Evolutionary conservation across 2,113 vertebrate species (phyloP), one percentile per base, ranked within the genome.

Genomic region (Etia nguti): DNA sequence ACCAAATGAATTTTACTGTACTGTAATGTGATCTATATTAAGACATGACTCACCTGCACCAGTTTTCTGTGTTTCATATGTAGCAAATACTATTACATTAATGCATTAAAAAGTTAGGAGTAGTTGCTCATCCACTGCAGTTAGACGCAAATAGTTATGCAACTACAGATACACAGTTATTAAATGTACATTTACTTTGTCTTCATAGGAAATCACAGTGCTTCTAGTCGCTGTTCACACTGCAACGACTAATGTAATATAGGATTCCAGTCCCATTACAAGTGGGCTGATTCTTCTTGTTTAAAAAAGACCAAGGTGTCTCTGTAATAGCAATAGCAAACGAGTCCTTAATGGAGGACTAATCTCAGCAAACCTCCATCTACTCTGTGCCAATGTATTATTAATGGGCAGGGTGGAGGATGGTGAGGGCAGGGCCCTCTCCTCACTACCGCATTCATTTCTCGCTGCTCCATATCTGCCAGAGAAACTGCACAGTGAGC

Each of bases 391-490:
- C 93, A 92, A 88, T 94, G 88, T 88, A 93, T 94, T 94, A 95
- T 95, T 96, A 95, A 96, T 95, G 92, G 86, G 41, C 68, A 91
- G 92, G 84, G 90, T 83, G 90, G 86, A 89, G 87, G 85, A 86
- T 90, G 92, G 88, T 92, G 89, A 95, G 91, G 81, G 75, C 82
- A 81, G 91, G 88, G 93, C 92, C 92, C 87, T 92, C 91, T 94
- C 87, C 86, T 86, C 90, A 18, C 92, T 89, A 95, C 94, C 95
- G 94, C 29, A 43, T 90, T 92, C 95, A 95, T 94, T 92, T 86
- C 90, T 96, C 93, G 93, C 95, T 94, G 91, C 94, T 95, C 91
- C 94, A 88, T 86, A 87, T 91, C 89, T 91, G 75, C 36, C 87
- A 52, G 88, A 86, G 82, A 87, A 86, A 90, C 89, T 48, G 36